Evolutionary conservation across 1,140 invertebrate species (phyloP).

Genomic region (Camponotus floridanus): DNA sequence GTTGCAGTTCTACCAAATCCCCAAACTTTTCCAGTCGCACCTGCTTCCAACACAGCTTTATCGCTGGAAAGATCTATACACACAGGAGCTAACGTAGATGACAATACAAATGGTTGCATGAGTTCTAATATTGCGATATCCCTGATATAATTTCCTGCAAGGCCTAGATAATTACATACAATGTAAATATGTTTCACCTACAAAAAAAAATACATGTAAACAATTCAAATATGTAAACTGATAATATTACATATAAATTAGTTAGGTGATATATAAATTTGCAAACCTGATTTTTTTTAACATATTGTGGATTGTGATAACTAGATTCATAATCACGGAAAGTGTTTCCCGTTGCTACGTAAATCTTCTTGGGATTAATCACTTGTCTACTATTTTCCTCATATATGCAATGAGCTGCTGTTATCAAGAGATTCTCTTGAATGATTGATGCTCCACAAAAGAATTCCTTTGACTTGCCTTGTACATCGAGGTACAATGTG

Average conservation of each 20-base stretch:
- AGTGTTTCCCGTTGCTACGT: conserved; percentile 79
- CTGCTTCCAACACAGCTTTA: conserved; percentile 70
- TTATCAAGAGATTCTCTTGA: conserved; percentile 79
- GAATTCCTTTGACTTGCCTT: conserved; percentile 73
- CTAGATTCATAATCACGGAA: conserved; percentile 79
- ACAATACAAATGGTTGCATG: conserved; percentile 75
- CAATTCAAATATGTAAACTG: background rate
- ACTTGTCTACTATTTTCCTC: conserved; percentile 63
- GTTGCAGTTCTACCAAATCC: conserved; percentile 82
- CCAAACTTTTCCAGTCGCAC: conserved; percentile 79
- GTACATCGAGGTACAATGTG: conserved; percentile 75
- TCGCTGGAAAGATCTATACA: conserved; percentile 80
- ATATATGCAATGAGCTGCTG: conserved; percentile 84
- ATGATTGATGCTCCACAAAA: conserved; percentile 83
- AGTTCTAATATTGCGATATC: conserved; percentile 83
- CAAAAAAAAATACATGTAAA: conserved; percentile 57
- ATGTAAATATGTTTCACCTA: conserved; percentile 82
- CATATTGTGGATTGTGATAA: conserved; percentile 68
- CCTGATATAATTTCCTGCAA: conserved; percentile 78
- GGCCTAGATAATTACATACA: conserved; percentile 79
- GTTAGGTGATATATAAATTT: conserved; percentile 3
- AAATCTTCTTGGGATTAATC: conserved; percentile 16
- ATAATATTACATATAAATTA: background rate
- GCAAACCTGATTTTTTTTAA: conserved; percentile 74
- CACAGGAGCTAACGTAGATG: conserved; percentile 76